Evolutionary conservation across 1,140 invertebrate genomes (phyloP), one percentile per base, ranked within the genome.

Genomic region (Oreohelix idahoensis): DNA sequence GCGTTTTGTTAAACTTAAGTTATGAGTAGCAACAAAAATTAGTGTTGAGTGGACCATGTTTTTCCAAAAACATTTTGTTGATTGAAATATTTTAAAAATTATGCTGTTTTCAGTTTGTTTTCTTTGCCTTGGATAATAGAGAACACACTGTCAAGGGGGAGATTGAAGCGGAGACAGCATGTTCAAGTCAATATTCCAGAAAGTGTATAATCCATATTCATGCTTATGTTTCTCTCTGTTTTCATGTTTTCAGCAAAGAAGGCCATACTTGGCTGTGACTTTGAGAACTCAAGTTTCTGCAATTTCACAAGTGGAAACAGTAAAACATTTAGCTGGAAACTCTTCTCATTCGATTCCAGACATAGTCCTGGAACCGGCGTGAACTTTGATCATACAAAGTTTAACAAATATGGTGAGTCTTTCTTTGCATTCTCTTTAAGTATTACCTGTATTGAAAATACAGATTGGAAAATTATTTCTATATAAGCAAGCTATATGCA

Each of bases 241-340:
- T 42, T 84, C 26, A 71, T 86, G 15, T 85, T 86, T 77, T 83
- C 86, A 76, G 87, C 87, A 39, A 86, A 86, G 32, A 58, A 81
- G 35, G 36, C 20, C 2, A 73, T 73, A n/a, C 15, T 88, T 32
- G 89, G 89, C 81, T 91, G 90, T 83, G 83, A 85, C 75, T 91
- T 91, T 88, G 90, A 91, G 83, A 38, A 84, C 71, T 88, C 86
- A 17, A 79, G 11, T 35, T 38, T 90, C 1, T 89, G 89, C 80
- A 85, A 74, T 42, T 91, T 89, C 88, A 81, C 26, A 26, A 87
- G 87, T 77, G 89, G 89, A 69, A 45, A 53, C 69, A 76, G 63
- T 58, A 88, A 87, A 73, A 80, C 82, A 26, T 92, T 92, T 86
- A 86, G 90, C 81, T 92, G 91, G 91, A 83, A 87, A 45, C 83